A percentile compares a stretch with the other conserved stretches of the same genome.
Evolutionary conservation across 2,888 invertebrate genomes (phyloP).

Genomic region (Eurytoma adleriae): DNA sequence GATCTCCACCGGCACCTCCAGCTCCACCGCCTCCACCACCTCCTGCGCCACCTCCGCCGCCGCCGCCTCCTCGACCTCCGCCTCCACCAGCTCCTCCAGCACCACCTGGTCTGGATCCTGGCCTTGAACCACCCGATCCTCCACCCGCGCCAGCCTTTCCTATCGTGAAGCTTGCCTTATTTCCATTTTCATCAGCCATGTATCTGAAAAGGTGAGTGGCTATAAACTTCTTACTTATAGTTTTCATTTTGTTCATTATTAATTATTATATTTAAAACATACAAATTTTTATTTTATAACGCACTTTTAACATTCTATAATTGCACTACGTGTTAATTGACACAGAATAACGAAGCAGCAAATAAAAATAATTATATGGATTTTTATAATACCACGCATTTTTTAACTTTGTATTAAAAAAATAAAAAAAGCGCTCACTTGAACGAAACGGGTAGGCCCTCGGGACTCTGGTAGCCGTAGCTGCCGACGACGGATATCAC

Average conservation of each 20-base stretch:
- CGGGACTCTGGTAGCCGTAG: slow-evolving; percentile 71
- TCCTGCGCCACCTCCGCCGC: slow-evolving; percentile 39
- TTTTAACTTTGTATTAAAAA: no score
- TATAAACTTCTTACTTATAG: no score
- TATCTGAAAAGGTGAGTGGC: slow-evolving; percentile 64
- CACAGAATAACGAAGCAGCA: no score
- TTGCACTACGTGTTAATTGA: no score
- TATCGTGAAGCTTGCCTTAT: slow-evolving; percentile 71
- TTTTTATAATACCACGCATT: no score
- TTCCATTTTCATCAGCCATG: slow-evolving; percentile 73
- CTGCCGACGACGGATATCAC: slow-evolving; percentile 69
- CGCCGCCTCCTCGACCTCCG: slow-evolving; percentile 32
- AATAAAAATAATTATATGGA: no score
- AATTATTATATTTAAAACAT: neutral
- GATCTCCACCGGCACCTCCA: slow-evolving; percentile 55
- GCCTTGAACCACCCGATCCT: slow-evolving; percentile 32
- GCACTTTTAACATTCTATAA: no score
- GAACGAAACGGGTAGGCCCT: slow-evolving; percentile 71
- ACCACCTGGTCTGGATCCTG: slow-evolving; percentile 36
- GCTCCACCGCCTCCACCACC: slow-evolving; percentile 31
- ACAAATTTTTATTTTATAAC: neutral
- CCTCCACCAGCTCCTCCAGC: slow-evolving; percentile 49
- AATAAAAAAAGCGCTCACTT: slow-evolving; percentile 64
- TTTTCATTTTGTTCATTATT: neutral
- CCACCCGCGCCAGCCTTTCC: slow-evolving; percentile 63